Base-by-base conservation (phyloP, 2,113 vertebrate genomes). In the Lathamus discolor region DNA sequence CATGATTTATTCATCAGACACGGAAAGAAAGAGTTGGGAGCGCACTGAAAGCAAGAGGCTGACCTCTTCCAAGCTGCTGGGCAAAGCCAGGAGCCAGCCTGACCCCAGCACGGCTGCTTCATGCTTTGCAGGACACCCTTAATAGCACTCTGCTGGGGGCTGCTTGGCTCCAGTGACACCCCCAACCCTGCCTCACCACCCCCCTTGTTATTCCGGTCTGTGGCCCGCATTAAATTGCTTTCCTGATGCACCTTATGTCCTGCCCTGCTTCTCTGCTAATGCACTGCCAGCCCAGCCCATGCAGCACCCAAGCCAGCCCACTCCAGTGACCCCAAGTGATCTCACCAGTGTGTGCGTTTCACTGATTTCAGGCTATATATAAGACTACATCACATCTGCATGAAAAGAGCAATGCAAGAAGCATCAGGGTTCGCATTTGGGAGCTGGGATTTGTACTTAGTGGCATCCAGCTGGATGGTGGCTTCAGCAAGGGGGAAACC, bases 1-100 rank as follows among this genome's bases (percentile, higher is more conserved):
- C 95, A 96, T 98, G 97, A 97, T 97, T 98, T 98, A 98, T 98
- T 98, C 97, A 98, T 96, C 96, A 94, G 93, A 93, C 81, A 43
- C 24, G 83, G 94, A 78, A 68, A 73, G 69, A 57, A 87, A 72
- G 74, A 49, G 74, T 87, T 96, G 96, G 96, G 85, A 93, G 46
- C 6, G 83, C 67, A 7, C 72, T 91, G 69, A n/a, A 77, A 93
- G 76, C 44, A 82, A 83, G 78, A 46, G 79, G 61, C 9, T 66
- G 69, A 96, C 96, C 96, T 95, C 64, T 31, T 63, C 83, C 11
- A 19, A 77, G 91, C 35, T 18, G 10, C 55, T 69, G 88, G 74
- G 75, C 55, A 83, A 46, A 75, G 75, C 55, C 13, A 6, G 20
- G 78, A 87, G 86, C 39, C 43, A 35, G 61, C 41, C 22, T 63